phyloP scores from a whole-genome alignment of 1,140 invertebrate genomes.

The Psilanteris sp. region DNA sequence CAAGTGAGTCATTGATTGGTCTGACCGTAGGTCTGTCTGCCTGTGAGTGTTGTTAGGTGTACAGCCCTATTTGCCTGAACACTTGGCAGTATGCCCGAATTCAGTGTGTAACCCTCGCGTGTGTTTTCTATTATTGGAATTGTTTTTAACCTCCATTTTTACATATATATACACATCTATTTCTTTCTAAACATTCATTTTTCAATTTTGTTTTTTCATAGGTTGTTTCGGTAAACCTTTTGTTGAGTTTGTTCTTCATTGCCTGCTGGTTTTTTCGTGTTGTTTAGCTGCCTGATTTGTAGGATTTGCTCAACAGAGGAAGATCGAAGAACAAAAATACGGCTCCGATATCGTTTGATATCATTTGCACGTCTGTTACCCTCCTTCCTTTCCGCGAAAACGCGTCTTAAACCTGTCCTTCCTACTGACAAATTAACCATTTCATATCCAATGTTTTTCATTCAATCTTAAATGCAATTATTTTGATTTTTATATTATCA shows the following conservation, averaged over 20 bases:
- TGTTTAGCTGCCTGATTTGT: conserved; percentile 66
- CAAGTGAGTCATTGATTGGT: conserved; percentile 75
- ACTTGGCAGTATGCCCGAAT: conserved; percentile 75
- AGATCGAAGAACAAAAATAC: conserved; percentile 60
- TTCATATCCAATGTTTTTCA: conserved; percentile 19
- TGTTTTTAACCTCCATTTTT: conserved; percentile 38
- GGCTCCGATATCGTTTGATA: conserved; percentile 51
- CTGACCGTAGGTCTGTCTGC: conserved; percentile 78
- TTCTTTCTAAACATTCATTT: conserved; percentile 5
- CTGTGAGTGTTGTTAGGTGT: conserved; percentile 77
- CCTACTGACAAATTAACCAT: conserved; percentile 2
- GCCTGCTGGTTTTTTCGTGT: conserved; percentile 60
- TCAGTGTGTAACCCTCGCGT: conserved; percentile 69
- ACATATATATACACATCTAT: background rate
- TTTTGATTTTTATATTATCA: too few relatives aligned
- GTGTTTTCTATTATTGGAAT: conserved; percentile 35
- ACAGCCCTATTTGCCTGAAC: conserved; percentile 74
- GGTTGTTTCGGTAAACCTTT: conserved; percentile 10
- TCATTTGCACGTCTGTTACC: conserved; percentile 58
- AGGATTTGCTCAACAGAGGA: conserved; percentile 61
- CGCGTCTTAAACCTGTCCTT: background rate
- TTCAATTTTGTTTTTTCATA: too few relatives aligned
- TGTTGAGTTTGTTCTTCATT: conserved; percentile 41
- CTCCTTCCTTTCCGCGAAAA: background rate
- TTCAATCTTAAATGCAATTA: too few relatives aligned